These are phyloP conservation scores for Microplitis manilae DNA, from an alignment of 2,888 invertebrate species.

Conservation along the genomic window DNA sequence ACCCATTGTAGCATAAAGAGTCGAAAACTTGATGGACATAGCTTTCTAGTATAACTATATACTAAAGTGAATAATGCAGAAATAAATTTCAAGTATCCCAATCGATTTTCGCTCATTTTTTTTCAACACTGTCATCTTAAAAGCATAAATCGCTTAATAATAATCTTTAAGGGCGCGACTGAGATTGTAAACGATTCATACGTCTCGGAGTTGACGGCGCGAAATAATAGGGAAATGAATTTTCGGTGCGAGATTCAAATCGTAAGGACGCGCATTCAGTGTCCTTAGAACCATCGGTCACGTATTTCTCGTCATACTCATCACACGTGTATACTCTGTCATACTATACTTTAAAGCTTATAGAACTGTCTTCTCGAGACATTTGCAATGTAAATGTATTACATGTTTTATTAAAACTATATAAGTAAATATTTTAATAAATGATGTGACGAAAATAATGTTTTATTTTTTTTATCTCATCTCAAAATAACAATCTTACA, in stretches of 20 bases:
- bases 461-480: no score
- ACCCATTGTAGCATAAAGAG: constrained; percentile 38
- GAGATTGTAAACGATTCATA: constrained; percentile 70
- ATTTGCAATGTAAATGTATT: not conserved
- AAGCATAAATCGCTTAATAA: constrained; percentile 48
- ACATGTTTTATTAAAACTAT: no score
- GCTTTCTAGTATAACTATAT: not conserved
- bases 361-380: constrained; percentile 23
- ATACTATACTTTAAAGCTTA: constrained; percentile 8
- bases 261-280: constrained; percentile 46
- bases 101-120: not conserved
- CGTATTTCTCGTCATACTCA: constrained; percentile 17
- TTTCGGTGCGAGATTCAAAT: constrained; percentile 62
- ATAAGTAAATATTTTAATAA: no score
- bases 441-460: no score
- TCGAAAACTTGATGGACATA: constrained; percentile 14
- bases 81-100: not conserved
- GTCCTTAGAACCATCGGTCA: constrained; percentile 50
- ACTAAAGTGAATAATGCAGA: not conserved
- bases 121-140: not conserved
- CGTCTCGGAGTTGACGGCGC: constrained; percentile 68
- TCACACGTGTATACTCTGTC: constrained; percentile 9
- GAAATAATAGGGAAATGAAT: constrained; percentile 72
- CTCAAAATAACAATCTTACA: constrained; percentile 30
- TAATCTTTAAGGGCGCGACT: constrained; percentile 40